Conservation (phyloP, 2,888 invertebrate genomes). For the Clusia tigrina region DNA sequence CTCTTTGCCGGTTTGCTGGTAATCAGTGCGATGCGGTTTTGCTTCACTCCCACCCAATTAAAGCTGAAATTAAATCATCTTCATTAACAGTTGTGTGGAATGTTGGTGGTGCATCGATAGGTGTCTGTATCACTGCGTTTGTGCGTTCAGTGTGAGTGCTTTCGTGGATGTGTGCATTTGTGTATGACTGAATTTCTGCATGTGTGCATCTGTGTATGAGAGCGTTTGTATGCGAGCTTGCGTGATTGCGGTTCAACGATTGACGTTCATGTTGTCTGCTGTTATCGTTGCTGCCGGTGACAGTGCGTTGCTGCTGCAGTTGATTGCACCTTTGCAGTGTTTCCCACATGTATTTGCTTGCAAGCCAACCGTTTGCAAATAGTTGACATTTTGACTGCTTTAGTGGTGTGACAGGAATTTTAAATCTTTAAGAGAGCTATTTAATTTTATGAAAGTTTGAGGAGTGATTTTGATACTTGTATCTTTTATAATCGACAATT, state of each 20-base stretch:
- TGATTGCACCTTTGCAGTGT: background rate
- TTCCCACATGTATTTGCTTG: slow-evolving; percentile 4
- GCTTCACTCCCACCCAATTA: background rate
- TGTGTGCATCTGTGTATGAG: background rate
- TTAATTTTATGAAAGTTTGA: no score
- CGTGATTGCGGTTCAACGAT: background rate
- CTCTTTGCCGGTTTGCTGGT: background rate
- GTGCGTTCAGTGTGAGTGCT: background rate
- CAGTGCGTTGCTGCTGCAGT: background rate
- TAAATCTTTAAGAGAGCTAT: no score
- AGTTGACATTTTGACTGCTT: no score
- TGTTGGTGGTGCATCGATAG: no score
- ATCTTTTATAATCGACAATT: no score
- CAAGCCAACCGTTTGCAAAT: background rate
- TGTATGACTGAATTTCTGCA: background rate
- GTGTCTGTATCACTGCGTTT: no score
- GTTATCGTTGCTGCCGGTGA: background rate
- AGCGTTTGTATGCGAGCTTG: background rate
- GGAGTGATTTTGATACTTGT: no score
- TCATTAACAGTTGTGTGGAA: slow-evolving; percentile 3
- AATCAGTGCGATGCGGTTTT: background rate
- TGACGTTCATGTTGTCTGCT: background rate
- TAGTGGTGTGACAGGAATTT: no score
- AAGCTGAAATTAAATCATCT: background rate
- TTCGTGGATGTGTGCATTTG: background rate